These are phyloP conservation scores for Lichenostomus cassidix DNA, from an alignment of 2,113 vertebrate species.

Conservation along the genomic window DNA sequence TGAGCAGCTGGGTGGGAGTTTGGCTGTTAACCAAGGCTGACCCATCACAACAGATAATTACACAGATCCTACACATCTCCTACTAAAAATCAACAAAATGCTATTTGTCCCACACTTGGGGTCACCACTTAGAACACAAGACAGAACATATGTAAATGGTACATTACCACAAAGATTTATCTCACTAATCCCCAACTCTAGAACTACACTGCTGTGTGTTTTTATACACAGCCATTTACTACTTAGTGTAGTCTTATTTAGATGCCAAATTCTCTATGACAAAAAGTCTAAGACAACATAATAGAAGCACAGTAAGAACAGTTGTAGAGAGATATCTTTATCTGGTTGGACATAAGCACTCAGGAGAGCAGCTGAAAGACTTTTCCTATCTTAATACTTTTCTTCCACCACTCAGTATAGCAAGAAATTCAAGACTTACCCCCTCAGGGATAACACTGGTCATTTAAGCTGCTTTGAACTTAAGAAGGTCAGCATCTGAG, in stretches of 20 bases:
- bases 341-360: background rate
- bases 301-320: background rate
- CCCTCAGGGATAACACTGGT: background rate
- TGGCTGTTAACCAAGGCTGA: background rate
- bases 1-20: accelerated
- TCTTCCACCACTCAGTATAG: background rate
- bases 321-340: background rate
- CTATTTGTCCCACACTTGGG: background rate
- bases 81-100: background rate
- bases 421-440: background rate
- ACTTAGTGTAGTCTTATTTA: background rate
- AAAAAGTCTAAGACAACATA: background rate
- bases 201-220: background rate
- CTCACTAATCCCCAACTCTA: background rate
- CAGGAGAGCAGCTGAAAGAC: background rate
- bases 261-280: background rate
- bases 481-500: background rate
- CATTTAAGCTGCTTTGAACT: background rate
- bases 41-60: background rate
- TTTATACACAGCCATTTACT: background rate
- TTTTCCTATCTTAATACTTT: background rate
- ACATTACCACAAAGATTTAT: background rate
- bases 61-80: background rate
- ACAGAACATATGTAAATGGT: background rate
- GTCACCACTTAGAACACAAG: background rate